These are phyloP conservation scores for Carlito syrichta DNA, from an alignment of 2,113 vertebrate species.

Conservation along the genomic window DNA sequence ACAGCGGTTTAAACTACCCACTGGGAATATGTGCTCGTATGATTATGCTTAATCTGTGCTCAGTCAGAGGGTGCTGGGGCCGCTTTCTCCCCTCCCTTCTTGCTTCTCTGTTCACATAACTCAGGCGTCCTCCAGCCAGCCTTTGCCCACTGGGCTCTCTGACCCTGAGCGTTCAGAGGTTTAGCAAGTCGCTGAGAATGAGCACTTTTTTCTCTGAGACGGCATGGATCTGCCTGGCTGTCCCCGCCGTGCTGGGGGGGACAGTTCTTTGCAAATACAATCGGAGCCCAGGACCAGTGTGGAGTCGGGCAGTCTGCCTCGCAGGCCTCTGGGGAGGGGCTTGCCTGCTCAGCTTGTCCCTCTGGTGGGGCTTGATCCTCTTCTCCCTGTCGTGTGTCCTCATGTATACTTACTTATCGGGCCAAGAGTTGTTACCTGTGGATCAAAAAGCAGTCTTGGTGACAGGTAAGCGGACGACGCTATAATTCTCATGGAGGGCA, in stretches of 20 bases:
- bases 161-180: background rate
- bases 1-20: slow-evolving; percentile 59
- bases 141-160: slow-evolving; percentile 10
- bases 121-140: slow-evolving; percentile 33
- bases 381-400: slow-evolving; percentile 26
- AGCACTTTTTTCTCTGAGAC: slow-evolving; percentile 33
- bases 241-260: background rate
- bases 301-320: background rate
- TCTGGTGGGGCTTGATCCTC: slow-evolving; percentile 58
- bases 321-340: slow-evolving; percentile 49
- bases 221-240: slow-evolving; percentile 50
- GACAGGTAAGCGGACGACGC: slow-evolving; percentile 81
- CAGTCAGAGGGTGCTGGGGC: slow-evolving; percentile 42
- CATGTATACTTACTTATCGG: background rate
- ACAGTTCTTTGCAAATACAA: background rate
- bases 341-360: slow-evolving; percentile 9
- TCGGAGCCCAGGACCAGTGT: background rate
- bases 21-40: background rate
- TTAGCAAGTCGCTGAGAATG: slow-evolving; percentile 38
- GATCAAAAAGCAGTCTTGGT: slow-evolving; percentile 79
- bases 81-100: slow-evolving; percentile 57
- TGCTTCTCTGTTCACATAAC: slow-evolving; percentile 73
- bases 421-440: slow-evolving; percentile 73
- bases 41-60: slow-evolving; percentile 57
- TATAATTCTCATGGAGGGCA: fast-evolving